Evolutionary conservation across 2,113 vertebrate genomes (phyloP), one percentile per base, ranked within the genome.

Genomic region (Gobiocypris rarus): DNA sequence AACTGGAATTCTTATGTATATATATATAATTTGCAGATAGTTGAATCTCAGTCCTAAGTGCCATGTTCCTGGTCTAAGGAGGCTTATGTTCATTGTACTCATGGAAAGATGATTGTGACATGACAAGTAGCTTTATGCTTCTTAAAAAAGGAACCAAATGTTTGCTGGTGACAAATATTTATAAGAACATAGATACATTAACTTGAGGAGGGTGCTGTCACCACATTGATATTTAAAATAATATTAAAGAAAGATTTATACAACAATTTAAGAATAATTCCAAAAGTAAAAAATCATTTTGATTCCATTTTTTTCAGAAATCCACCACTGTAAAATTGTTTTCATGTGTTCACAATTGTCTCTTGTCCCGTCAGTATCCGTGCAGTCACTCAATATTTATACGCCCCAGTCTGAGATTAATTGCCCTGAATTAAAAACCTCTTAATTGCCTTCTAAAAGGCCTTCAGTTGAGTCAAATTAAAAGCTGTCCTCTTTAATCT

Each of bases 351-450:
- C 3, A 38, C 38, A 58, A 3, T 61, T 59, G 43, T 8, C 1
- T 80, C 58, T 77, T 5, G 24, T 41, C 22, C 24, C 15, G 6
- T 63, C 48, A 2, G 22, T n/a, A 3, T 28, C 77, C 5, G 28
- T 79, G 24, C 34, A 79, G 17, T 45, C 50, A 24, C 71, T 74
- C n/a, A n/a, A n/a, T 38, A 48, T 79, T 61, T 79, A 54, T 54
- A 74, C 24, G 1, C 52, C 24, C 45, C 26, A 50, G 59, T 31
- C 41, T 56, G 38, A 79, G 24, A 45, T 79, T 9, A 80, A 80
- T 67, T 80, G 77, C n/a, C 24, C 77, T 80, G 59, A 80, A 63
- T 80, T 50, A 67, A 69, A 13, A 81, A 69, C 45, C 79, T 17
- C 10, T 69, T 52, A 50, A 81, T 15, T 65, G 59, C 41, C 65